Conservation (phyloP, 2,113 vertebrate species). For the Actenoides lindsayi region DNA sequence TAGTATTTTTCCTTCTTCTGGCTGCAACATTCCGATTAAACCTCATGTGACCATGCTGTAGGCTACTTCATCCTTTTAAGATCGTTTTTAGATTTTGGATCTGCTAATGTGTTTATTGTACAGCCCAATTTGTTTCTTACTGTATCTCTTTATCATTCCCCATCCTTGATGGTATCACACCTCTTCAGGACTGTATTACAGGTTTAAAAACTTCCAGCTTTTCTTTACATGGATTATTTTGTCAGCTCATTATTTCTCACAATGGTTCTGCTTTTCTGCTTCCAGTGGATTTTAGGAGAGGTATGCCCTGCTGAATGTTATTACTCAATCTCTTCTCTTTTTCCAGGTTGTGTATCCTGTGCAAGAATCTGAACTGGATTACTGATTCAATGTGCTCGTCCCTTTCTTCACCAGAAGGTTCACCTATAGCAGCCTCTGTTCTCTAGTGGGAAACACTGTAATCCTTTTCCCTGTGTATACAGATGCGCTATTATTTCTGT, state of each 20-base stretch:
- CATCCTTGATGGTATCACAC: rapidly evolving
- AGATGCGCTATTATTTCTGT: neutral
- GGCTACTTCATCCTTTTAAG: neutral
- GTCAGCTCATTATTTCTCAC: neutral
- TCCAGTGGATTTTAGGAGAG: neutral
- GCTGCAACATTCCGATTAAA: neutral
- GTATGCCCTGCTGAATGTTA: neutral
- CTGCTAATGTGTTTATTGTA: neutral
- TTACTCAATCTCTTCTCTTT: neutral
- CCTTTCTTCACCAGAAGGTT: neutral
- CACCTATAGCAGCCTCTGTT: neutral
- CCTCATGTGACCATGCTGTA: neutral
- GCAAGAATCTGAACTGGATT: neutral
- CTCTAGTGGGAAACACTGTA: neutral
- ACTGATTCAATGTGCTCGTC: no score
- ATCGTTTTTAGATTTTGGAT: neutral
- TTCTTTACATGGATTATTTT: neutral
- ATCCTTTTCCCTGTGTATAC: neutral
- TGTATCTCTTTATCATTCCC: neutral
- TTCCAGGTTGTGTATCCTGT: rapidly evolving
- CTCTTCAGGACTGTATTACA: neutral
- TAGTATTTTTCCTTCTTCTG: neutral
- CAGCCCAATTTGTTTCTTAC: neutral
- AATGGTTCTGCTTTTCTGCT: neutral
- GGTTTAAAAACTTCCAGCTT: neutral